Conservation (phyloP, 2,113 vertebrate species). For the Phyllostomus discolor region DNA sequence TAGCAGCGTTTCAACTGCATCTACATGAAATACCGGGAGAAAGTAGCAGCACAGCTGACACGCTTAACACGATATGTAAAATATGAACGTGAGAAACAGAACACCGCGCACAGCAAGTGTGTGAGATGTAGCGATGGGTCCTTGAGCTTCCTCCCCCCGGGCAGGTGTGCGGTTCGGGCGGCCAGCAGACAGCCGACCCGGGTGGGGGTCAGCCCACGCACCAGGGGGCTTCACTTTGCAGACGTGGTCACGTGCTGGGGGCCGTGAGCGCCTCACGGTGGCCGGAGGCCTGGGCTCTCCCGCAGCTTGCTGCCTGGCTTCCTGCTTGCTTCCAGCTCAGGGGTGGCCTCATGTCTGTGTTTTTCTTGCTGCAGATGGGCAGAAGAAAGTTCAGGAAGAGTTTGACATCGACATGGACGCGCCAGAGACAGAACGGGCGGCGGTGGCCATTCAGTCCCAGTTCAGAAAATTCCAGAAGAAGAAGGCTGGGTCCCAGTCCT, state of each 20-base stretch:
- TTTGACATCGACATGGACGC: constrained; percentile 97
- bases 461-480: constrained; percentile 99
- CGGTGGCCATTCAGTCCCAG: constrained; percentile 96
- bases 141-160: not conserved
- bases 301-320: too few species aligned
- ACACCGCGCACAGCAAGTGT: not conserved
- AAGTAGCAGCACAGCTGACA: not conserved
- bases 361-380: constrained; percentile 83
- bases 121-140: too few species aligned
- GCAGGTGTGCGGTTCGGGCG: not conserved
- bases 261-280: accelerated
- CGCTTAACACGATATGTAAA: not conserved
- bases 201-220: not conserved
- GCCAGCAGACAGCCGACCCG: not conserved
- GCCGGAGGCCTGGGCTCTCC: accelerated
- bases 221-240: not conserved
- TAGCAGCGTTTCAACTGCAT: not conserved
- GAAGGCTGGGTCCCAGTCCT: constrained; percentile 88
- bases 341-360: not conserved
- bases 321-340: not conserved
- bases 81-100: accelerated
- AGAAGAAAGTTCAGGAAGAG: constrained; percentile 93
- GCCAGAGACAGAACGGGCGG: constrained; percentile 86
- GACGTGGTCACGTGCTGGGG: not conserved
- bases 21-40: not conserved